Evolutionary conservation across 2,888 invertebrate species (phyloP), one percentile per base, ranked within the genome.

Genomic region (Oxyteleia sp.): DNA sequence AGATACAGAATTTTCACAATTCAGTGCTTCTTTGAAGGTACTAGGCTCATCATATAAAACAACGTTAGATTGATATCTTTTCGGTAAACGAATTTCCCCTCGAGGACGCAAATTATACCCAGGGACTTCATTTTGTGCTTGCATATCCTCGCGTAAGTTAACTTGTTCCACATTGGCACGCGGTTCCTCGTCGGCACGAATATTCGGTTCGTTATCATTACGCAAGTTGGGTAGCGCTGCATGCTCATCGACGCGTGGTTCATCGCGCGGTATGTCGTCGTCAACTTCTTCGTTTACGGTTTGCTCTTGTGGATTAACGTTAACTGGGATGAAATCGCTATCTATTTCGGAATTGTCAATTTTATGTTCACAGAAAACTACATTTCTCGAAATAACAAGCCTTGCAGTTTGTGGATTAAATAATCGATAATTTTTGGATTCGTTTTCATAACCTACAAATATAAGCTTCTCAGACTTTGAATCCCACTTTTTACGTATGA

Each of bases 401-500:
- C 55, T 38, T 2, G 43, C 35, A 1, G 61, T 72, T 38, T 18
- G 13, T 16, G 38, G n/a, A 26, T 76, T n/a, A 47, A 76, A 61
- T 2, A 78, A 26, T 32, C 82, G 13, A 51, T 78, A 82, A 38
- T 76, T 71, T 32, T 43, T 23, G 0, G 71, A 78, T 8, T 82
- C 69, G 2, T 78, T 66, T 11, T 71, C 61, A 20, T 78, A 82
- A 10, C 76, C 78, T 11, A 82, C 72, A n/a, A 82, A 55, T 35
- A 71, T 49, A 2, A 64, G 13, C 23, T 66, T 29, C 13, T 47
- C 13, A 4, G 82, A 64, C 49, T 82, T 78, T 0, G 32, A 2
- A 35, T 82, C 68, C 82, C 82, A 82, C 47, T 78, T 82, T 35
- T 47, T 71, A 15, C 82, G 64, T 10, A 51, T 26, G 29, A 16